Evolutionary conservation across 1,140 invertebrate species (phyloP).

Genomic region (Aleiodes sp.): DNA sequence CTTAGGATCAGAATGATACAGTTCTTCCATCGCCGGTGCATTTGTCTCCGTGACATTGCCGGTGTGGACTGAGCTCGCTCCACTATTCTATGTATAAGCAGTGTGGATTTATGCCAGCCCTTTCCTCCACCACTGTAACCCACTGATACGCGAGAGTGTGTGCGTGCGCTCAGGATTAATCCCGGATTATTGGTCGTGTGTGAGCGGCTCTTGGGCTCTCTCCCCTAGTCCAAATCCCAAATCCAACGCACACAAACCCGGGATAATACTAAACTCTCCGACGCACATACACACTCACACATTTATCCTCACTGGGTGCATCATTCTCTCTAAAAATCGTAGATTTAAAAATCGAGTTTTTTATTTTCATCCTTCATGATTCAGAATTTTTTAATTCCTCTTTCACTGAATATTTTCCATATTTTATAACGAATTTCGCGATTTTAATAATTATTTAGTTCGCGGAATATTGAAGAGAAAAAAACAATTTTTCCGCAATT

Average conservation of each 20-base stretch:
- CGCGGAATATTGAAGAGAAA: too few relatives aligned
- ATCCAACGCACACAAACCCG: conserved; percentile 62
- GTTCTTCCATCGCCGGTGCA: neutral
- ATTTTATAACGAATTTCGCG: too few relatives aligned
- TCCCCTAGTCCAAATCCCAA: conserved; percentile 58
- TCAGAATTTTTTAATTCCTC: too few relatives aligned
- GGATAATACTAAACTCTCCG: conserved; percentile 53
- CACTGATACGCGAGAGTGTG: conserved; percentile 33
- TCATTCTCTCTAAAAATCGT: too few relatives aligned
- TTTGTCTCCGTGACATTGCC: neutral
- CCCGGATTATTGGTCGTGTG: conserved; percentile 60
- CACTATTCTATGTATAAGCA: neutral
- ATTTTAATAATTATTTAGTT: too few relatives aligned
- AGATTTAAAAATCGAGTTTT: too few relatives aligned
- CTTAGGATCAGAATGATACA: too few relatives aligned
- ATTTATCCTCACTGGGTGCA: too few relatives aligned
- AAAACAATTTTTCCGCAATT: too few relatives aligned
- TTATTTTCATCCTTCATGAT: too few relatives aligned
- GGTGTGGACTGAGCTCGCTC: neutral
- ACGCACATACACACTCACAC: conserved; percentile 13
- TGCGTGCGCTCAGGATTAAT: conserved; percentile 54
- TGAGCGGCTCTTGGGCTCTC: conserved; percentile 38
- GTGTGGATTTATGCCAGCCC: neutral
- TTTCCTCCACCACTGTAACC: neutral
- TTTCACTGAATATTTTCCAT: too few relatives aligned